Evolutionary conservation across 2,113 vertebrate species (phyloP).

Genomic region (Brachypodius melanocephalos): DNA sequence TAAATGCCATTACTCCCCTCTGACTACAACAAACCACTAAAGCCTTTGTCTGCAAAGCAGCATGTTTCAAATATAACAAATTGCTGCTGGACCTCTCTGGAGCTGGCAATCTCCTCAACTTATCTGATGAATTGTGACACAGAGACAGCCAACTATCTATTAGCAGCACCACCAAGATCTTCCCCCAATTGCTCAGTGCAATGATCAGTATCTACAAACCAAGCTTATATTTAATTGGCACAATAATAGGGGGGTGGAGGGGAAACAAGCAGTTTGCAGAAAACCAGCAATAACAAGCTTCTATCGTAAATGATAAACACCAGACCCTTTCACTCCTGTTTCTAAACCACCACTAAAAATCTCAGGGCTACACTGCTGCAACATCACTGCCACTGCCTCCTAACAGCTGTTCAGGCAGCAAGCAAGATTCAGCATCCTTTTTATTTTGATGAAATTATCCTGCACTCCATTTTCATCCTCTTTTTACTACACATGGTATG

Average conservation of each 20-base stretch:
- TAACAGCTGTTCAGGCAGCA: neutral
- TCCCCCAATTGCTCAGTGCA: neutral
- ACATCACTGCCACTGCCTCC: neutral
- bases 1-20: neutral
- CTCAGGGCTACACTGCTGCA: neutral
- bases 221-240: neutral
- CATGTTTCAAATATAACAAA: neutral
- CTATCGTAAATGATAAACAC: neutral
- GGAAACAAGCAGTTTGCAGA: neutral
- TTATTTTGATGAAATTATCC: neutral
- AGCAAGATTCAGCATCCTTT: neutral
- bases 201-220: neutral
- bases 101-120: neutral
- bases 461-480: neutral
- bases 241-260: neutral
- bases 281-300: neutral
- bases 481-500: neutral
- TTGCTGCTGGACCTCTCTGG: neutral
- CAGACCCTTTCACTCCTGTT: neutral
- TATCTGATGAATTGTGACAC: neutral
- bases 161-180: neutral
- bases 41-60: neutral
- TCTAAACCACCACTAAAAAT: neutral
- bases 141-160: neutral
- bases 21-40: neutral